Percentiles rank a stretch among this genome's conserved stretches.
Conservation (phyloP, 2,113 vertebrate genomes). For the Aegithalos caudatus region DNA sequence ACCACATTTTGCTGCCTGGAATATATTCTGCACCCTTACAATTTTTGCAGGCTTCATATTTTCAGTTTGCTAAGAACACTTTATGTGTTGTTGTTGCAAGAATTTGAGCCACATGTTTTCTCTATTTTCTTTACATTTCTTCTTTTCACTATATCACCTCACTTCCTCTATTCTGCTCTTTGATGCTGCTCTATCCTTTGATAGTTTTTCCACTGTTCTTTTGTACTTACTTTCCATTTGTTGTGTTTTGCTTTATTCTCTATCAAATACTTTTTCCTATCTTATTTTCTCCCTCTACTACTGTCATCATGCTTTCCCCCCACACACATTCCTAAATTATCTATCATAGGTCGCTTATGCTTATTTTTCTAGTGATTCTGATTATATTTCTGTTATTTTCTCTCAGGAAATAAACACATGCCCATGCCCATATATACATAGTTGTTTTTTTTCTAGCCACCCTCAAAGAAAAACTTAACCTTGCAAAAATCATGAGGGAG, state of each 20-base stretch:
- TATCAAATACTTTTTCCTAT: not conserved
- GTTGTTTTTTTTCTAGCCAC: not conserved
- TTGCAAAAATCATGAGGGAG: not conserved
- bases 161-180: slow-evolving; percentile 27
- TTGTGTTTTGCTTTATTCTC: slow-evolving; percentile 28
- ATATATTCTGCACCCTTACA: not conserved
- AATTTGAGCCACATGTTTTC: not conserved
- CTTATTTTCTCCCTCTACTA: not conserved
- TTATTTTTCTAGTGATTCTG: not conserved
- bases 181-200: not conserved
- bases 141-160: slow-evolving; percentile 30
- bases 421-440: not conserved
- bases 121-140: not conserved
- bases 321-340: not conserved
- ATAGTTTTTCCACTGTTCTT: slow-evolving; percentile 46
- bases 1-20: not conserved
- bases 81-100: not conserved
- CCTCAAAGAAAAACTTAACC: not conserved
- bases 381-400: not conserved
- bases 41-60: not conserved
- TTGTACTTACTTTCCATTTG: slow-evolving; percentile 13
- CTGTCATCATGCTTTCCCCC: not conserved
- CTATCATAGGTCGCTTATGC: rapidly evolving
- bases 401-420: not conserved
- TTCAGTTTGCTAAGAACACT: not conserved